phyloP scores from a whole-genome alignment of 2,888 invertebrate genomes.

The Watsonalla cultraria region DNA sequence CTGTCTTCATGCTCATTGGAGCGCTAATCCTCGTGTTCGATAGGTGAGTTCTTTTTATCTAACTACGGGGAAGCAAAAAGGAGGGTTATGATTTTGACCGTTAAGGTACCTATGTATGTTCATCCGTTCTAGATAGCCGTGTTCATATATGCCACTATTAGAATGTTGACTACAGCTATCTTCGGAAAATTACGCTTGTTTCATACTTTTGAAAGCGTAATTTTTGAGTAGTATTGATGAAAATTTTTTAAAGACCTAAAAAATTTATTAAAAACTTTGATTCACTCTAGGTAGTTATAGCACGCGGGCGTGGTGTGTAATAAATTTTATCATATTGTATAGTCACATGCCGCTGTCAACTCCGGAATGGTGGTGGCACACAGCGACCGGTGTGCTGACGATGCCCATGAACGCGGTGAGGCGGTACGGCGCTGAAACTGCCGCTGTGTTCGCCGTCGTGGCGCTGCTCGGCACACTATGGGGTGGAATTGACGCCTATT shows the following conservation, averaged over 20 bases:
- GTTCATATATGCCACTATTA: too few species aligned
- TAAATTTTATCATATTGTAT: conserved; percentile 1
- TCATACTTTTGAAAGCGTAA: too few species aligned
- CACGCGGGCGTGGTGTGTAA: too few species aligned
- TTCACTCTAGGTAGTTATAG: too few species aligned
- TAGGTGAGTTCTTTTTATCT: conserved; percentile 61
- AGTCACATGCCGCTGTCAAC: conserved; percentile 88
- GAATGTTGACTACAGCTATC: background rate
- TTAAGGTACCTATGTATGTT: too few species aligned
- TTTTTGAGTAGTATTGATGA: too few species aligned
- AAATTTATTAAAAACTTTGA: too few species aligned
- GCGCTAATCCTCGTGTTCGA: conserved; percentile 79
- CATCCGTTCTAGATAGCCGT: too few species aligned
- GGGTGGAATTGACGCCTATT: conserved; percentile 88
- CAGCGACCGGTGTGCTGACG: conserved; percentile 85
- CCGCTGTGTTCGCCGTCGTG: conserved; percentile 83
- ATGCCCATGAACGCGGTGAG: conserved; percentile 89
- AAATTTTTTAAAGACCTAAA: too few species aligned
- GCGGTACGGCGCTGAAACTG: conserved; percentile 86
- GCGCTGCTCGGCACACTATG: conserved; percentile 86
- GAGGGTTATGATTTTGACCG: too few species aligned
- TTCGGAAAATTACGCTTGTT: too few species aligned
- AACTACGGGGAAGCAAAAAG: too few species aligned
- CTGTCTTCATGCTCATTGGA: conserved; percentile 74
- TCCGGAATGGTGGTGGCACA: conserved; percentile 94